Base-by-base conservation (phyloP, 2,888 invertebrate species). In the Oscheius sp. region DNA sequence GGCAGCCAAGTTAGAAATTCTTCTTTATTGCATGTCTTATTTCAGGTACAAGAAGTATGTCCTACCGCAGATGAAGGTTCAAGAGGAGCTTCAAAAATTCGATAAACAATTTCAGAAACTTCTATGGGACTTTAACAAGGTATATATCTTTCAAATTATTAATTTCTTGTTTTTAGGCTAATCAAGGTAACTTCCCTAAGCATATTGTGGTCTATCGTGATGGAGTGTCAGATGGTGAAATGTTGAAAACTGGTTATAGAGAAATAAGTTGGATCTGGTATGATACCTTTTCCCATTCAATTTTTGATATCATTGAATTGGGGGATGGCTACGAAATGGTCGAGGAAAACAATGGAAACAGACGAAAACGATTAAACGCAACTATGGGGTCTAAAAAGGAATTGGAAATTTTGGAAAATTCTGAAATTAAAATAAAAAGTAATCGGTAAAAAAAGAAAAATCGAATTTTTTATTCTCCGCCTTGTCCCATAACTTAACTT, bases 181-280 rank as follows among this genome's bases (percentile, higher is more conserved):
- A 70, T 70, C 41, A 67, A 67, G n/a, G 22, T 2, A 8, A n/a
- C n/a, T 51, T 56, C 1, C 77, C 79, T 1, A 57, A 67, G 8
- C 69, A 74, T 24, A 67, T 79, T 12, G 71, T 79, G 9, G 61
- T 79, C 14, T 72, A 71, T 17, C 70, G 79, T 2, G 79, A 79
- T 50, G 79, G 79, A 14, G 74, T 79, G 12, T 71, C 71, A 17
- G 77, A 79, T 47, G 70, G 71, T 1, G 71, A 79, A 45, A 73
- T 79, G 72, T 33, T 72, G 5, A 9, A 14, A n/a, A 47, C 47
- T 32, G 1, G 2, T n/a, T 41, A 17, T 4, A 54, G n/a, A 33
- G 54, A 62, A 36, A 47, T 62, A 17, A 30, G 30, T 20, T 62
- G 62, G 32, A 62, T 62, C 12, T 41, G 36, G 56, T 56, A 38